A percentile compares a stretch with the other conserved stretches of the same genome.
phyloP scores from a whole-genome alignment of 2,113 vertebrate species.

The Silurus glanis region DNA sequence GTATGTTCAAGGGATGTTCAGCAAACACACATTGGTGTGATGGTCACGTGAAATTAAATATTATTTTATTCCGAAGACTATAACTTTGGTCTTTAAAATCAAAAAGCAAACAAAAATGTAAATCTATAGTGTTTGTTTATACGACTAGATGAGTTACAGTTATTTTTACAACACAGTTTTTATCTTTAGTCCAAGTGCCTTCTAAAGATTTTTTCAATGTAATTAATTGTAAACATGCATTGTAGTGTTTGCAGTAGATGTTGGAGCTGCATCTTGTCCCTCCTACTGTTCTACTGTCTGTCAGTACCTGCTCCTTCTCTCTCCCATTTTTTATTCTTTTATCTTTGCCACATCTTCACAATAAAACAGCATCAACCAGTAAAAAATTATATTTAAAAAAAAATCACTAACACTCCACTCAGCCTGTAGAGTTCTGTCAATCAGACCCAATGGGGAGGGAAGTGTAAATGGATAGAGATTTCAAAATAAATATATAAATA shows the following conservation, averaged over 20 bases:
- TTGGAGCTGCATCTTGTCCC: neutral
- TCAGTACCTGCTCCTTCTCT: neutral
- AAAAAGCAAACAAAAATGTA: too few species aligned
- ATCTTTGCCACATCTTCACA: neutral
- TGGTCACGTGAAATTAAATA: neutral
- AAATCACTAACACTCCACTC: constrained; percentile 28
- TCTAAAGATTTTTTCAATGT: neutral
- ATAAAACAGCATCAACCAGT: constrained; percentile 13
- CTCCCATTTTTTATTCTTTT: neutral
- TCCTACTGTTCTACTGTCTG: neutral
- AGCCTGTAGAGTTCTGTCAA: constrained; percentile 27
- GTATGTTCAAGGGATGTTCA: neutral
- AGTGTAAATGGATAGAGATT: constrained; percentile 24
- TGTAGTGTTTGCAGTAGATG: neutral
- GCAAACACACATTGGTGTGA: neutral
- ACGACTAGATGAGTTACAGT: neutral
- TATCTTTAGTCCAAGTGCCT: neutral
- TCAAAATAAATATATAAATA: neutral
- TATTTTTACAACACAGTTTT: neutral
- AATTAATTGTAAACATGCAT: neutral
- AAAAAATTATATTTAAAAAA: constrained; percentile 7
- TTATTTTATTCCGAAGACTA: too few species aligned
- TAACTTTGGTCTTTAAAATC: too few species aligned
- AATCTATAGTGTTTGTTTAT: neutral
- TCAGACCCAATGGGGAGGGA: constrained; percentile 29